Evolutionary conservation across 2,888 invertebrate species (phyloP).

Genomic region (Cheiracanthium punctorium): DNA sequence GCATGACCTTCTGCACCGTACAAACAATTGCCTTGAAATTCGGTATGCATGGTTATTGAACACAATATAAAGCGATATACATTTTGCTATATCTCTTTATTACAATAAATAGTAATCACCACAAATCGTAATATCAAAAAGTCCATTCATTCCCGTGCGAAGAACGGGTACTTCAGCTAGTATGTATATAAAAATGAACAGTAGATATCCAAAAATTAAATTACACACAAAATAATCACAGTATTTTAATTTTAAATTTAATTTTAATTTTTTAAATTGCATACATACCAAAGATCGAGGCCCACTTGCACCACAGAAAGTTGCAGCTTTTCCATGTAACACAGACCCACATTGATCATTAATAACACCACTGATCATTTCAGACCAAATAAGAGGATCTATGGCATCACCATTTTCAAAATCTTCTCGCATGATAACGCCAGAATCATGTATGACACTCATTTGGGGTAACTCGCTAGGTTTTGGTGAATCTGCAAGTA

Average conservation of each 20-base stretch:
- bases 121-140: no score
- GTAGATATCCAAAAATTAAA: not conserved
- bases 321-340: conserved; percentile 75
- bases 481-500: conserved; percentile 26
- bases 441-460: conserved; percentile 74
- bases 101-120: no score
- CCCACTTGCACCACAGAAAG: conserved; percentile 74
- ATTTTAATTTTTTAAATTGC: not conserved
- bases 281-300: conserved; percentile 73
- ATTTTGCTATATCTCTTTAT: no score
- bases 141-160: no score
- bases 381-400: conserved; percentile 73
- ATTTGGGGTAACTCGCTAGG: conserved; percentile 70
- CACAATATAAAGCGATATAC: no score
- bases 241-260: not conserved
- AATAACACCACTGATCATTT: conserved; percentile 73
- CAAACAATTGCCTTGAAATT: no score
- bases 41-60: no score
- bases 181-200: no score
- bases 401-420: conserved; percentile 74
- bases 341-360: conserved; percentile 75
- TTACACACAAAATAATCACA: not conserved
- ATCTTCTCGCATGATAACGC: conserved; percentile 76
- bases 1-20: no score
- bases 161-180: no score